Conservation (phyloP, 37 sponge, comb jelly and placozoan genomes). For the Corticium candelabrum region DNA sequence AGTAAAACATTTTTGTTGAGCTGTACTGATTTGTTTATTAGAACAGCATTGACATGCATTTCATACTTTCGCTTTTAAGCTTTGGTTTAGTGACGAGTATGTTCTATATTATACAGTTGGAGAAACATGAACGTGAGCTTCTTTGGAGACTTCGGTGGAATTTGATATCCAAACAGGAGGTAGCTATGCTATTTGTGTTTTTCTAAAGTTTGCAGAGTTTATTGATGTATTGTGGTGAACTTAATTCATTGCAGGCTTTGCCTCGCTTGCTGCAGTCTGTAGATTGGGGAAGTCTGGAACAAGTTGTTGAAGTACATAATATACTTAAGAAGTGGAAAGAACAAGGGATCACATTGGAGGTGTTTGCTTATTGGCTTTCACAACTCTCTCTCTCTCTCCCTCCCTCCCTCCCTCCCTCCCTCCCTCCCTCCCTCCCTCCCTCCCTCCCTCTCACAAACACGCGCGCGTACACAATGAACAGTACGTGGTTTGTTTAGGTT, state of each 20-base stretch:
- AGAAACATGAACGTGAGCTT: neutral
- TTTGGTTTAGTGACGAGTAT: too few relatives aligned
- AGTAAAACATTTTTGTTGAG: too few relatives aligned
- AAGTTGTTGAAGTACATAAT: slow-evolving; percentile 38
- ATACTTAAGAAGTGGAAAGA: slow-evolving; percentile 55
- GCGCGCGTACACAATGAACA: neutral
- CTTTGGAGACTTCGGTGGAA: neutral
- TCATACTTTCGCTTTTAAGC: too few relatives aligned
- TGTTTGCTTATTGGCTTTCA: too few relatives aligned
- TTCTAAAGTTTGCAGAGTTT: too few relatives aligned
- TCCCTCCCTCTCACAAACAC: too few relatives aligned
- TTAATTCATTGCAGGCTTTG: slow-evolving; percentile 31
- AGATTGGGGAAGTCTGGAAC: slow-evolving; percentile 64
- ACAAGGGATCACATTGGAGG: slow-evolving; percentile 28
- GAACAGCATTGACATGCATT: too few relatives aligned
- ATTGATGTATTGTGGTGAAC: neutral
- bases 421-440: too few relatives aligned
- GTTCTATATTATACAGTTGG: neutral
- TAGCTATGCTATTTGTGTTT: too few relatives aligned
- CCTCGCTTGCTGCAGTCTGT: slow-evolving; percentile 76
- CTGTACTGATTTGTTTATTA: too few relatives aligned
- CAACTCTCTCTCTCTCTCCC: too few relatives aligned
- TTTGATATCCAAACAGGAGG: neutral
- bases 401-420: too few relatives aligned
- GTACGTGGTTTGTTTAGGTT: slow-evolving; percentile 16